These are phyloP conservation scores for Lamproptera curius DNA, from an alignment of 2,888 invertebrate genomes.

Conservation along the genomic window DNA sequence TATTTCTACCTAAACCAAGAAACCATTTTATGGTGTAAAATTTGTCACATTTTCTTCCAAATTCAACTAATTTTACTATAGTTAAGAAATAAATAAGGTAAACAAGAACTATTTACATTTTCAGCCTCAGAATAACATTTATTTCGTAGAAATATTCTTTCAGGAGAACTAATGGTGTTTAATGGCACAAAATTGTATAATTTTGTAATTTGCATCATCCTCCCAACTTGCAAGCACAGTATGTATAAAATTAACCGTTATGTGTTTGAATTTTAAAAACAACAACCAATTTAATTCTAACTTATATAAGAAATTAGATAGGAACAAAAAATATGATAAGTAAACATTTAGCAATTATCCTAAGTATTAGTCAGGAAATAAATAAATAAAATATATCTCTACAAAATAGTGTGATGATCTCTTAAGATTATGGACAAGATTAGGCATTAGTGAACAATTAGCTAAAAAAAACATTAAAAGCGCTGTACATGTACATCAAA, in stretches of 20 bases:
- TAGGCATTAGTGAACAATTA: slow-evolving; percentile 63
- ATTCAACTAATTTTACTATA: slow-evolving; percentile 38
- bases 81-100: slow-evolving; percentile 58
- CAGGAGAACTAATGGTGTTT: slow-evolving; percentile 30
- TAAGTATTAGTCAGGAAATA: slow-evolving; percentile 58
- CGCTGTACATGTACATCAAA: slow-evolving; percentile 6
- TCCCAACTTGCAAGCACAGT: background rate
- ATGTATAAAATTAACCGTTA: background rate
- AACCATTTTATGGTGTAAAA: slow-evolving; percentile 54
- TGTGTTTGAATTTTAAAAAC: background rate
- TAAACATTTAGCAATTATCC: slow-evolving; percentile 39
- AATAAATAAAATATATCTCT: slow-evolving; percentile 66
- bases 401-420: slow-evolving; percentile 66
- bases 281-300: slow-evolving; percentile 18
- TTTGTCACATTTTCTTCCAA: slow-evolving; percentile 30
- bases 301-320: slow-evolving; percentile 43
- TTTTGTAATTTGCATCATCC: slow-evolving; percentile 15
- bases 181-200: slow-evolving; percentile 30
- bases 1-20: slow-evolving; percentile 27
- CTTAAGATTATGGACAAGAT: slow-evolving; percentile 68
- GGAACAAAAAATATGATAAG: slow-evolving; percentile 53
- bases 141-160: slow-evolving; percentile 31
- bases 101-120: slow-evolving; percentile 57
- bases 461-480: slow-evolving; percentile 23
- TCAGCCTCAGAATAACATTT: slow-evolving; percentile 59